Evolutionary conservation across 2,888 invertebrate species (phyloP).

Genomic region (Stomorhina lunata): DNA sequence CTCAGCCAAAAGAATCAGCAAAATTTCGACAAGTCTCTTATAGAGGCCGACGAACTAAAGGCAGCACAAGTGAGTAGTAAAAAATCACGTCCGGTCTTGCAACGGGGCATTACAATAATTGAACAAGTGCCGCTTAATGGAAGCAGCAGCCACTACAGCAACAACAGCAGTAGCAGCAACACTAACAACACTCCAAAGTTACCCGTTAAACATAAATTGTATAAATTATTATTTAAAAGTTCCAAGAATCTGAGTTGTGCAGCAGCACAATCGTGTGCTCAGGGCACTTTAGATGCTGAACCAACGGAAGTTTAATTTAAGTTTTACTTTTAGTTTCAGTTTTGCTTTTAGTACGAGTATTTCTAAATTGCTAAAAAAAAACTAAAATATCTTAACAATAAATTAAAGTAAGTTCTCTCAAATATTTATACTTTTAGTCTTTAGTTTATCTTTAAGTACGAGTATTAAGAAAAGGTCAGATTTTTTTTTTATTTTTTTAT

Average conservation of each 20-base stretch:
- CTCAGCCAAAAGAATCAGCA: slow-evolving; percentile 57
- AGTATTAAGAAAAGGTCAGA: slow-evolving; percentile 5
- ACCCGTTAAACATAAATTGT: slow-evolving; percentile 71
- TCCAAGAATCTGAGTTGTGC: slow-evolving; percentile 76
- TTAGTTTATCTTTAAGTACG: not conserved
- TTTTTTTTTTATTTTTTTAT: not conserved
- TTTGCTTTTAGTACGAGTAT: not conserved
- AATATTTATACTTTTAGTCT: slow-evolving; percentile 11
- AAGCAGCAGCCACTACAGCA: not conserved
- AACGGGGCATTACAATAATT: slow-evolving; percentile 76
- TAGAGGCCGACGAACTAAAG: slow-evolving; percentile 44
- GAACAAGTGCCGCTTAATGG: slow-evolving; percentile 70
- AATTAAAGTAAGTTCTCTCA: slow-evolving; percentile 11
- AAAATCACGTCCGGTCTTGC: slow-evolving; percentile 70
- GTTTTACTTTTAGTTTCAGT: not conserved
- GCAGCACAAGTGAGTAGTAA: slow-evolving; percentile 15
- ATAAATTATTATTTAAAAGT: slow-evolving; percentile 78
- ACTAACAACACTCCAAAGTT: slow-evolving; percentile 66
- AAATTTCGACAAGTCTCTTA: slow-evolving; percentile 56
- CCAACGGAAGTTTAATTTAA: slow-evolving; percentile 76
- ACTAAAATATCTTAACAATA: not conserved
- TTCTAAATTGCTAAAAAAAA: not conserved
- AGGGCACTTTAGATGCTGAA: slow-evolving; percentile 70
- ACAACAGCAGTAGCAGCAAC: not conserved
- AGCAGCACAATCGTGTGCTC: slow-evolving; percentile 74